Percentiles rank a stretch among this genome's conserved stretches.
These are phyloP conservation scores for Neomonachus schauinslandi DNA, from an alignment of 2,113 vertebrate genomes.

Conservation along the genomic window DNA sequence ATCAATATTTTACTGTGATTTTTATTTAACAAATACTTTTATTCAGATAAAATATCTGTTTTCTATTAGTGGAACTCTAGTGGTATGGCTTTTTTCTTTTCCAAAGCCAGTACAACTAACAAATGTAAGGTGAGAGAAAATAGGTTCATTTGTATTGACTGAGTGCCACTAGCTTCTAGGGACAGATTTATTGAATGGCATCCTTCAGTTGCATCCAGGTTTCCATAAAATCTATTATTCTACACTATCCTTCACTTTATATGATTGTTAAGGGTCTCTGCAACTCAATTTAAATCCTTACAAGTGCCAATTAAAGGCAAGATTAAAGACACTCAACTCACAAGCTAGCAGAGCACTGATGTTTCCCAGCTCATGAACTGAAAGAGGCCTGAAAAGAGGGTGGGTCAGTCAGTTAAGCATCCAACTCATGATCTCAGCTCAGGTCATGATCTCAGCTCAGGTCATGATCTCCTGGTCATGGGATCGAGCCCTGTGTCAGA, in stretches of 20 bases:
- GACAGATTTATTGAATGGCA: not conserved
- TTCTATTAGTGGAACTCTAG: not conserved
- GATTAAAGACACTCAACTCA: constrained; percentile 20
- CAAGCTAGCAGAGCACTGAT: not conserved
- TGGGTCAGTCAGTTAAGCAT: not conserved
- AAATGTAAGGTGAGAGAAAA: constrained; percentile 38
- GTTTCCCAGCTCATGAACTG: not conserved
- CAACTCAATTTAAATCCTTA: not conserved
- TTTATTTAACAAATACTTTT: constrained; percentile 4
- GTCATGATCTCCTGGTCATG: not conserved
- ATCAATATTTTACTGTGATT: constrained; percentile 7
- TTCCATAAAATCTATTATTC: constrained; percentile 50
- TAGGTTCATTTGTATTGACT: constrained; percentile 25
- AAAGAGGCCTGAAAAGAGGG: not conserved
- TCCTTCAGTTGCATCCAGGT: not conserved
- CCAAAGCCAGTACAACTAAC: not conserved
- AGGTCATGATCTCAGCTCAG: not conserved
- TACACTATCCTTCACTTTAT: not conserved
- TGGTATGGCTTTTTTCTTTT: not conserved
- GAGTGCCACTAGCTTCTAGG: constrained; percentile 5
- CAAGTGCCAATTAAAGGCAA: constrained; percentile 54
- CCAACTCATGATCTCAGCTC: not conserved
- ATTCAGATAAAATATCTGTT: constrained; percentile 16
- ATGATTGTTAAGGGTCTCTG: constrained; percentile 29
- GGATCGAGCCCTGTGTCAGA: not conserved